phyloP scores from a whole-genome alignment of 2,797 vertebrate genomes.

The Rousettus madagascariensis region DNA sequence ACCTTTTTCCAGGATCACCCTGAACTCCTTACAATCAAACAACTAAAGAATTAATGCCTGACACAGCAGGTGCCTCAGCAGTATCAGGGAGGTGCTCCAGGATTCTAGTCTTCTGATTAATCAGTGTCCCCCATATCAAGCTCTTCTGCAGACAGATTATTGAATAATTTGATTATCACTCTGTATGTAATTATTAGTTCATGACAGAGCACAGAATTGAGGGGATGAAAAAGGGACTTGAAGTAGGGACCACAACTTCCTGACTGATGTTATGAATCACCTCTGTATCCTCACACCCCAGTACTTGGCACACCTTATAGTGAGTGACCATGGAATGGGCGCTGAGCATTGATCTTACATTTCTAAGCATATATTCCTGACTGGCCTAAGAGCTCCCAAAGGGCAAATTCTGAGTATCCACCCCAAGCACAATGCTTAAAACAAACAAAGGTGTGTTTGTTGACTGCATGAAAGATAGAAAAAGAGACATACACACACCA shows the following conservation, averaged over 20 bases:
- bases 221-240: not conserved
- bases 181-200: not conserved
- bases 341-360: not conserved
- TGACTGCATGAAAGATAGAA: not conserved
- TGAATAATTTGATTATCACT: conserved; percentile 23
- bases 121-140: not conserved
- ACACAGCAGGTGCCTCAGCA: not conserved
- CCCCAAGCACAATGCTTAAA: not conserved
- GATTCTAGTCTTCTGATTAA: conserved; percentile 15
- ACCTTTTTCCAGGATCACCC: not conserved
- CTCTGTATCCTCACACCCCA: not conserved
- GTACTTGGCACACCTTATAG: not conserved
- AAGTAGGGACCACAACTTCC: not conserved
- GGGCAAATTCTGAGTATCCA: not conserved
- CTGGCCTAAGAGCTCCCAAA: not conserved
- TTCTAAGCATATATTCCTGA: conserved; percentile 14
- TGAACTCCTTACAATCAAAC: not conserved
- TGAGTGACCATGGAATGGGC: not conserved
- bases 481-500: not conserved
- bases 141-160: not conserved
- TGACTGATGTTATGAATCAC: not conserved
- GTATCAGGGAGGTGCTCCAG: not conserved
- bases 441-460: not conserved
- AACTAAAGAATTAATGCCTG: conserved; percentile 6
- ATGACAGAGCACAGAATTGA: conserved; percentile 3